These are phyloP conservation scores for Anguilla marmorata DNA, from an alignment of 2,797 vertebrate genomes.

Conservation along the genomic window DNA sequence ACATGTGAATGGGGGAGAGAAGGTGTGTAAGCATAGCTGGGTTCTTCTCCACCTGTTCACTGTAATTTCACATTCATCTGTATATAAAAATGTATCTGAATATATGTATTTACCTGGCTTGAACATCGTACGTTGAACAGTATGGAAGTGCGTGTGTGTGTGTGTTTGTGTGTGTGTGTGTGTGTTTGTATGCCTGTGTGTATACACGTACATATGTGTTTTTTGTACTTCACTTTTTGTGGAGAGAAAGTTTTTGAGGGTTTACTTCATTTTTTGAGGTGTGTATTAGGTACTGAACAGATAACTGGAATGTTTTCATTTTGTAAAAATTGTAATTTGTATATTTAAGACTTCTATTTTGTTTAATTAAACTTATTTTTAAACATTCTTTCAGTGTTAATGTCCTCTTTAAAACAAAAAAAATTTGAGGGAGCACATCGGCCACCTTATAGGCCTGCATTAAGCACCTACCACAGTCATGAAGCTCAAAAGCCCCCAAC, in stretches of 20 bases:
- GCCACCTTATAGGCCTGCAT: too few relatives aligned
- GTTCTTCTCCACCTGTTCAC: not conserved
- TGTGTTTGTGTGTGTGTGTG: not conserved
- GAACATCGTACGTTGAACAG: not conserved
- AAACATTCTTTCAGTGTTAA: not conserved
- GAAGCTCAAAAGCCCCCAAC: too few relatives aligned
- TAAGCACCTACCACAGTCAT: too few relatives aligned
- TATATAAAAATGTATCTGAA: not conserved
- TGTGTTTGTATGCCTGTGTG: slow-evolving; percentile 42
- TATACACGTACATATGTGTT: slow-evolving; percentile 21
- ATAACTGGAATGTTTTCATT: slow-evolving; percentile 11
- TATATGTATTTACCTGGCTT: not conserved
- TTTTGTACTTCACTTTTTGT: slow-evolving; percentile 50
- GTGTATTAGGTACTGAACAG: slow-evolving; percentile 35
- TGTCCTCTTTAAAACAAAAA: not conserved
- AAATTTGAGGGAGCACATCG: too few relatives aligned
- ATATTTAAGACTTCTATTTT: slow-evolving; percentile 44
- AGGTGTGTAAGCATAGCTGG: not conserved
- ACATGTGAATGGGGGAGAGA: not conserved
- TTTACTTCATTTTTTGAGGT: slow-evolving; percentile 48
- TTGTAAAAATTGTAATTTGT: slow-evolving; percentile 29
- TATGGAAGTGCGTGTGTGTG: not conserved
- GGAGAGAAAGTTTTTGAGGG: slow-evolving; percentile 46
- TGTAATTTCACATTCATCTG: not conserved
- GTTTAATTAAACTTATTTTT: slow-evolving; percentile 23